These are phyloP conservation scores for Drosophila trapezifrons DNA, from an alignment of 1,140 invertebrate species.

Conservation along the genomic window DNA sequence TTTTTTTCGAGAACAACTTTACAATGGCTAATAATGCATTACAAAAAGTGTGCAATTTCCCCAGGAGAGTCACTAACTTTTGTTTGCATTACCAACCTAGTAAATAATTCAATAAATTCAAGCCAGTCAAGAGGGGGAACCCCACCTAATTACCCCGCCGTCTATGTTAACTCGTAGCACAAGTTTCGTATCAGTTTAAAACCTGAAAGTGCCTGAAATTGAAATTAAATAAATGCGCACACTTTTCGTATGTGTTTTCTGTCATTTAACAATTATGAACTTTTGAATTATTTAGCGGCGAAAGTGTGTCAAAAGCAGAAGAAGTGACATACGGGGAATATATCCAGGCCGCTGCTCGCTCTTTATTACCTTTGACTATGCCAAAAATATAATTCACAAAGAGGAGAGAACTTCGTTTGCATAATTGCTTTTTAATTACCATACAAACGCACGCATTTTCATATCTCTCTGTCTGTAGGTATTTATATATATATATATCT, in stretches of 20 bases:
- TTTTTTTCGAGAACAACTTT: neutral
- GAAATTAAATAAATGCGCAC: neutral
- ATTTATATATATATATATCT: conserved; percentile 10
- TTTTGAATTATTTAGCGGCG: neutral
- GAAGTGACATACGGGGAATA: neutral
- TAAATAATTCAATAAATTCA: neutral
- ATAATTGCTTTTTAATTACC: conserved; percentile 77
- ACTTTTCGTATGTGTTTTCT: neutral
- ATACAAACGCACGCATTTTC: conserved; percentile 7
- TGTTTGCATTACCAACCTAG: neutral
- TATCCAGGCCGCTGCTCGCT: conserved; percentile 5
- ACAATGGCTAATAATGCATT: neutral
- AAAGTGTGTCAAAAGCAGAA: conserved; percentile 4
- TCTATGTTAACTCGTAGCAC: neutral
- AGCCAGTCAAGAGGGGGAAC: neutral
- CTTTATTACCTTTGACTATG: conserved; percentile 28
- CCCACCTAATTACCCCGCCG: neutral
- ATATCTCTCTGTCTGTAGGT: neutral
- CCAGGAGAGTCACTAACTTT: neutral
- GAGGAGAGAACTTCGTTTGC: conserved; percentile 49
- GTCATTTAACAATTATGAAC: neutral
- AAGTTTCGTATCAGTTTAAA: neutral
- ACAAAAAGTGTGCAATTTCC: neutral
- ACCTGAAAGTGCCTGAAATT: too few species aligned
- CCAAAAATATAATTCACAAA: conserved; percentile 35